Evolutionary conservation across 2,888 invertebrate genomes (phyloP).

Genomic region (Drosophila maculinotata): DNA sequence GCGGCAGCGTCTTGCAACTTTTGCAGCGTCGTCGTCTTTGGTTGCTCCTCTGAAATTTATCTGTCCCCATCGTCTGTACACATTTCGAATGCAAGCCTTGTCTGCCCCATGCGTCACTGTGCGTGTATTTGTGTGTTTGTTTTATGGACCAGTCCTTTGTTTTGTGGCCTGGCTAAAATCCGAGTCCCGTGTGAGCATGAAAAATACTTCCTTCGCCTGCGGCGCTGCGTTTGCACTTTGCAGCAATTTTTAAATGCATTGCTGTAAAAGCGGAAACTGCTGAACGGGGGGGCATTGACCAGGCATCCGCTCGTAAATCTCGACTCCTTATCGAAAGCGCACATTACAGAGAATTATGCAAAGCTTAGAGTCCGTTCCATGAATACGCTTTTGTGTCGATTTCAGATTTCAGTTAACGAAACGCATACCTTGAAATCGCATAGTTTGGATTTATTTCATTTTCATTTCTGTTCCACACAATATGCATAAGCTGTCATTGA

Average conservation of each 20-base stretch:
- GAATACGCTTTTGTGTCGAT: background rate
- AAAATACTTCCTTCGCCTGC: conserved; percentile 52
- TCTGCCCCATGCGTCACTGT: conserved; percentile 31
- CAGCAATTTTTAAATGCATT: conserved; percentile 56
- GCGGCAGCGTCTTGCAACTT: conserved; percentile 57
- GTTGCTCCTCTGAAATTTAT: conserved; percentile 56
- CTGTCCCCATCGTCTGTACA: conserved; percentile 58
- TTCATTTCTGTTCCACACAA: background rate
- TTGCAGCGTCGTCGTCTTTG: conserved; percentile 57
- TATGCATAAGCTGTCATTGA: background rate
- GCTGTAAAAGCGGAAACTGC: conserved; percentile 23
- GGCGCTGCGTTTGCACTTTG: conserved; percentile 72
- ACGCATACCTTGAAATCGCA: background rate
- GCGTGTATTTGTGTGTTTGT: conserved; percentile 29
- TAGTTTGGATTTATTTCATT: background rate
- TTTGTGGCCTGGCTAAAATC: conserved; percentile 69
- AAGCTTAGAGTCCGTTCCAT: background rate
- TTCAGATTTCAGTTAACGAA: conserved; percentile 1
- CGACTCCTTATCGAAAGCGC: conserved; percentile 36
- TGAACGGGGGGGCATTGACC: conserved; percentile 34
- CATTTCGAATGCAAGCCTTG: conserved; percentile 62
- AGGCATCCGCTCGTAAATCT: conserved; percentile 40
- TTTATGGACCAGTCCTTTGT: conserved; percentile 68
- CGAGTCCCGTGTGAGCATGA: conserved; percentile 52
- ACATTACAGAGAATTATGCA: conserved; percentile 26